phyloP scores from a whole-genome alignment of 2,888 invertebrate species.

The Gari tellinella region DNA sequence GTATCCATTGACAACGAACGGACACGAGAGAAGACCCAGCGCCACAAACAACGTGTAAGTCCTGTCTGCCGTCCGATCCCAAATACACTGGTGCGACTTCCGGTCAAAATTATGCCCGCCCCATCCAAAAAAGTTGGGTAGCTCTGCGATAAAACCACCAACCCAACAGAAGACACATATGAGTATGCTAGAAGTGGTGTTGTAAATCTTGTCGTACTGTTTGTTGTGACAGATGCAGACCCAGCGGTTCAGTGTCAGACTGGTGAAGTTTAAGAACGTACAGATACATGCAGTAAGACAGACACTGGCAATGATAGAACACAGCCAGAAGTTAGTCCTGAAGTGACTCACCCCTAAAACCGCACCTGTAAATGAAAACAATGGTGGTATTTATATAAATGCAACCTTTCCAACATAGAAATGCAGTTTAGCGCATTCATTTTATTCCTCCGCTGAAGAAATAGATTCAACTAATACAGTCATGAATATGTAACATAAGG shows the following conservation, averaged over 20 bases:
- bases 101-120: slow-evolving; percentile 77
- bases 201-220: slow-evolving; percentile 68
- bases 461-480: too few relatives aligned
- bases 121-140: slow-evolving; percentile 77
- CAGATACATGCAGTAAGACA: slow-evolving; percentile 80
- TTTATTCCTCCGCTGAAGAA: too few relatives aligned
- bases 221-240: slow-evolving; percentile 69
- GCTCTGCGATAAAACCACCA: slow-evolving; percentile 70
- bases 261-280: slow-evolving; percentile 73
- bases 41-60: slow-evolving; percentile 77
- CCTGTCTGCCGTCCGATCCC: slow-evolving; percentile 76
- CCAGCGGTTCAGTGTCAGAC: slow-evolving; percentile 75
- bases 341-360: slow-evolving; percentile 25
- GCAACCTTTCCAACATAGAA: too few relatives aligned
- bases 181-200: slow-evolving; percentile 44
- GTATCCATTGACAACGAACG: slow-evolving; percentile 66
- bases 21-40: slow-evolving; percentile 66
- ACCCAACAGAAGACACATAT: slow-evolving; percentile 74
- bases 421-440: too few relatives aligned
- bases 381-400: background rate
- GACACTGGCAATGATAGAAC: slow-evolving; percentile 71
- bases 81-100: slow-evolving; percentile 79
- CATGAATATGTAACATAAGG: too few relatives aligned
- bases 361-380: slow-evolving; percentile 23
- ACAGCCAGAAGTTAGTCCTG: slow-evolving; percentile 55